Evolutionary conservation across 2,888 invertebrate species (phyloP).

Genomic region (Meiosimyza platycephala): DNA sequence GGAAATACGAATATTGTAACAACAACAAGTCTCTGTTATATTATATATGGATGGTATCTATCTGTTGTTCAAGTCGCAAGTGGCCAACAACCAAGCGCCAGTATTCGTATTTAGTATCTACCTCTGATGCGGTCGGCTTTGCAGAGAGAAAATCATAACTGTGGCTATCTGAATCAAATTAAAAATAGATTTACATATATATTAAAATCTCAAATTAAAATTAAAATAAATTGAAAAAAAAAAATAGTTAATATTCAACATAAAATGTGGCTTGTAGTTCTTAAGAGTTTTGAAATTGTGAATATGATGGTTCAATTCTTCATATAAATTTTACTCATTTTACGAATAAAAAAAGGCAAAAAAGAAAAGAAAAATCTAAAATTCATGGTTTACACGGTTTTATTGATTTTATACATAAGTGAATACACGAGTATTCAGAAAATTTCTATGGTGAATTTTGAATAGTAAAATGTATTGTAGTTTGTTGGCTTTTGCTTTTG

Average conservation of each 20-base stretch:
- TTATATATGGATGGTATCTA: slow-evolving; percentile 19
- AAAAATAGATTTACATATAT: slow-evolving; percentile 4
- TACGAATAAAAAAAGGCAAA: no score
- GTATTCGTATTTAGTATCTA: slow-evolving; percentile 58
- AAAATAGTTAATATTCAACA: not conserved
- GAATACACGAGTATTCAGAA: slow-evolving; percentile 1
- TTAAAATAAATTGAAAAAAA: slow-evolving; percentile 25
- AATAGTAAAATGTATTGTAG: slow-evolving; percentile 1
- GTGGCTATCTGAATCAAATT: not conserved
- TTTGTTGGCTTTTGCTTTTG: not conserved
- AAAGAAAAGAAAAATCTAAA: no score
- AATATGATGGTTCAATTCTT: no score
- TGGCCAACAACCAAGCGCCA: slow-evolving; percentile 41
- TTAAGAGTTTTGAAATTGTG: no score
- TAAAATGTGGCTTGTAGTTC: no score
- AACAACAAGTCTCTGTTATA: slow-evolving; percentile 9
- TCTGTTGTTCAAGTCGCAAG: slow-evolving; percentile 21
- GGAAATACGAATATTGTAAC: slow-evolving; percentile 44
- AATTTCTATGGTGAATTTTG: slow-evolving; percentile 26
- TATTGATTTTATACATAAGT: slow-evolving; percentile 17
- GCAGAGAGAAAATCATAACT: slow-evolving; percentile 13
- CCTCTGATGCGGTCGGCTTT: slow-evolving; percentile 59
- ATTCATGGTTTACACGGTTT: not conserved
- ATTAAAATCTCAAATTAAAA: slow-evolving; percentile 25
- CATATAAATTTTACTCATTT: no score